Evolutionary conservation across 2,113 vertebrate species (phyloP).

Genomic region (Epinephelus lanceolatus): DNA sequence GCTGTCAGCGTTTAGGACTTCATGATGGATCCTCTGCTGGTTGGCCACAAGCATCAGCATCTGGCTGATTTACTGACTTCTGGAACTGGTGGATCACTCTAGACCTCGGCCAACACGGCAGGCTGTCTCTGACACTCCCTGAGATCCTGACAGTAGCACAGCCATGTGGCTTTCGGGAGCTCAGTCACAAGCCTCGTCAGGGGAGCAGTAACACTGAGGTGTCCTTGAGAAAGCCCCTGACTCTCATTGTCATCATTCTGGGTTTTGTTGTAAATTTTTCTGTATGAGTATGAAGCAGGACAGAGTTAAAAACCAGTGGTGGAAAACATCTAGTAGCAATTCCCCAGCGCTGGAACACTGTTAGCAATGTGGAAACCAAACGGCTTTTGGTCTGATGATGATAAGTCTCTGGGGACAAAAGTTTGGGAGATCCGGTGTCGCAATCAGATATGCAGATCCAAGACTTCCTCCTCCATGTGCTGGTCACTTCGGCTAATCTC

Average conservation of each 20-base stretch:
- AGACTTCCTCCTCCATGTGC: too few relatives aligned
- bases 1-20: background rate
- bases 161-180: background rate
- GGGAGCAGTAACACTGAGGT: background rate
- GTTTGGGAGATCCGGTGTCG: too few relatives aligned
- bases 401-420: too few relatives aligned
- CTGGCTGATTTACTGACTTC: slow-evolving; percentile 37
- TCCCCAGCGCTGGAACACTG: too few relatives aligned
- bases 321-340: too few relatives aligned
- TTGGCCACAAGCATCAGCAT: background rate
- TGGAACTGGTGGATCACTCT: slow-evolving; percentile 43
- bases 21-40: slow-evolving; percentile 39
- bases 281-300: background rate
- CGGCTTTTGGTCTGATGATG: too few relatives aligned
- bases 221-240: background rate
- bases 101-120: slow-evolving; percentile 1
- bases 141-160: background rate
- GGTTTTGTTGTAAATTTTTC: background rate
- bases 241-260: too few relatives aligned
- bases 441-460: too few relatives aligned
- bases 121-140: slow-evolving; percentile 3
- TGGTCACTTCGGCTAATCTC: too few relatives aligned
- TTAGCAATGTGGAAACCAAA: too few relatives aligned
- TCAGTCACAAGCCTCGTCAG: background rate
- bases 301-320: too few relatives aligned